Evolutionary conservation across 2,888 invertebrate genomes (phyloP), one percentile per base, ranked within the genome.

Genomic region (Odontocolon sp.): DNA sequence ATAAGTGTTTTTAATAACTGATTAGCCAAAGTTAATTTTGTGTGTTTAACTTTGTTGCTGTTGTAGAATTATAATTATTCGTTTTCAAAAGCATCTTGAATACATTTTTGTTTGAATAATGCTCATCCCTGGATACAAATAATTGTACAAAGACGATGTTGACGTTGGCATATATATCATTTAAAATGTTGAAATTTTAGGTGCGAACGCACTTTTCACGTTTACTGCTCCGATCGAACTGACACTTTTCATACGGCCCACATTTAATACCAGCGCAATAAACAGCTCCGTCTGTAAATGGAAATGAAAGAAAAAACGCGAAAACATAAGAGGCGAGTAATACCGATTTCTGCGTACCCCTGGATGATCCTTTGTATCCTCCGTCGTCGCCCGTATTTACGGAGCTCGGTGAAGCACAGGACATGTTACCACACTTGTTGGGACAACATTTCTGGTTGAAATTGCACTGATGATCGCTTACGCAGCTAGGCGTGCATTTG

Each of bases 211-310:
- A 95, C 89, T 93, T 94, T 84, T 92, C 92, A 23, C 94, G 92
- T 86, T 94, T 95, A 26, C 94, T 94, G 63, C 88, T 83, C 14
- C 93, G 92, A 85, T 95, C 95, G 79, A 91, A 90, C 84, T 93
- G 93, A 89, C 95, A 95, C 78, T 94, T 94, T 87, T 95, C 94
- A 77, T 92, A 93, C 0, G 93, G 86, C 83, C 92, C 92, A 85
- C 95, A 95, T 87, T 94, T 95, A 8, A 93, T 92, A 84, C 95
- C 95, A 83, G 93, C 94, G 83, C 95, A 95, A 85, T 94, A 94
- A 1, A 92, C 91, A 0, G 91, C 91, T 14, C 90, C 91, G 90
- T 91, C 86, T 91, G 75, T 52, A 86, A 87, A 71, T 36, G 36
- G n/a, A 6, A 36, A 36, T 6, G 36, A 9, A 6, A 9, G 36